Percentiles rank a stretch among this genome's conserved stretches.
Evolutionary conservation across 2,113 vertebrate genomes (phyloP).

Genomic region (Alces alces): DNA sequence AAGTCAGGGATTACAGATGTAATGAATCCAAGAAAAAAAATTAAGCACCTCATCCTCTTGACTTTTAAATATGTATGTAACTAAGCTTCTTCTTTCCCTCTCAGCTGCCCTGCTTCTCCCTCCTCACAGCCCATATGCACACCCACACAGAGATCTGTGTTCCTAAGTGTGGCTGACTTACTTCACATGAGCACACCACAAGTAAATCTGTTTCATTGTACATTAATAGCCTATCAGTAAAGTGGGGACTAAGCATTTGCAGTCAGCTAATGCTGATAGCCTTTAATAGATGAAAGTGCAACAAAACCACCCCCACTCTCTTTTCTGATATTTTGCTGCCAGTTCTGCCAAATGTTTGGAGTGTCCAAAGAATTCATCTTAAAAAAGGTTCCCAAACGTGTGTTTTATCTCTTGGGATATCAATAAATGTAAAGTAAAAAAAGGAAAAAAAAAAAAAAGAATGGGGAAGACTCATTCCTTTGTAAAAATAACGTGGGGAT

Average conservation of each 20-base stretch:
- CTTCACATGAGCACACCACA: background rate
- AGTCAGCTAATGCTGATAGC: background rate
- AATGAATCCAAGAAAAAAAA: slow-evolving; percentile 31
- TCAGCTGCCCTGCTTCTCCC: background rate
- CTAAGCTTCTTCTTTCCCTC: slow-evolving; percentile 13
- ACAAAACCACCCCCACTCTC: background rate
- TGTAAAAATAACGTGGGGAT: background rate
- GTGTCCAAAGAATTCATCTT: background rate
- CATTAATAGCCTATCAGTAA: background rate
- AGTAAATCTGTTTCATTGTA: background rate
- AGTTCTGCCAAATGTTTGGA: background rate
- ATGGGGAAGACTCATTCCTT: background rate
- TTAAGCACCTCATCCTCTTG: slow-evolving; percentile 40
- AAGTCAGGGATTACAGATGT: slow-evolving; percentile 53
- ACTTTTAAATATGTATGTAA: slow-evolving; percentile 53
- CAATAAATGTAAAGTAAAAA: background rate
- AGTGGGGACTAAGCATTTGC: background rate
- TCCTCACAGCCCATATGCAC: background rate
- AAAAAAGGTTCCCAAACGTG: background rate
- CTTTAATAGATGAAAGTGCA: background rate
- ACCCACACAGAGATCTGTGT: background rate
- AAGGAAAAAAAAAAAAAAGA: background rate
- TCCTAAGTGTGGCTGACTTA: background rate
- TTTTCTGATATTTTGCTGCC: background rate
- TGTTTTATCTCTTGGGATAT: background rate